These are phyloP conservation scores for Colletes collaris DNA, from an alignment of 2,888 invertebrate species.

Conservation along the genomic window DNA sequence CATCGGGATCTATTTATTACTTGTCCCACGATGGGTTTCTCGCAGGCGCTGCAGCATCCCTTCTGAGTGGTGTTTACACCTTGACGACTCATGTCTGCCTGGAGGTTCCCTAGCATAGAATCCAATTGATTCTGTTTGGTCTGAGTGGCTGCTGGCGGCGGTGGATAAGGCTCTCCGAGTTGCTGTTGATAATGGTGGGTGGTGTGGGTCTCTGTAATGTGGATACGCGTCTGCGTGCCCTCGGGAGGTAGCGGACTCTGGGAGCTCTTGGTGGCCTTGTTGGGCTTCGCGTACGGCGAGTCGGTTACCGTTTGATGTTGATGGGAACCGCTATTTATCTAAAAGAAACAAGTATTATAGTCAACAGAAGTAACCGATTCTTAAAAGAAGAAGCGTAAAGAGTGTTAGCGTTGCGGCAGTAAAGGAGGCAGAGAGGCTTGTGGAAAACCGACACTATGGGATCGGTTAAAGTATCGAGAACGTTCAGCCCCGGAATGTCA, in stretches of 20 bases:
- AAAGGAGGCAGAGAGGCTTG: background rate
- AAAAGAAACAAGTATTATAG: background rate
- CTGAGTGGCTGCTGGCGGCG: constrained; percentile 81
- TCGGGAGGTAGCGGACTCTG: constrained; percentile 84
- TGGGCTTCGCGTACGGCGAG: constrained; percentile 88
- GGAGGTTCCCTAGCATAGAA: constrained; percentile 96
- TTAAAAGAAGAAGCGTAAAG: background rate
- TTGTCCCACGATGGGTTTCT: constrained; percentile 99
- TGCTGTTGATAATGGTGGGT: constrained; percentile 80
- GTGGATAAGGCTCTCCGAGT: constrained; percentile 81
- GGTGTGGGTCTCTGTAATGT: constrained; percentile 79
- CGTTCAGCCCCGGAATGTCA: constrained; percentile 41
- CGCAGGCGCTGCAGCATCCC: constrained; percentile 99
- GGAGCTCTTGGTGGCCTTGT: constrained; percentile 85
- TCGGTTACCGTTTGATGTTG: constrained; percentile 88
- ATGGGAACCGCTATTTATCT: constrained; percentile 87
- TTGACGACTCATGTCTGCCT: constrained; percentile 99
- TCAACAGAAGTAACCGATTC: background rate
- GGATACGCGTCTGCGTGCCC: constrained; percentile 76
- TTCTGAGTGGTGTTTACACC: constrained; percentile 99
- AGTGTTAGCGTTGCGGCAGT: background rate
- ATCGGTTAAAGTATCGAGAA: background rate
- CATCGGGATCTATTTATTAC: constrained; percentile 82
- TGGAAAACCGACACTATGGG: background rate
- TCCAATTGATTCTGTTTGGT: constrained; percentile 88